Base-by-base conservation (phyloP, 1,140 invertebrate genomes). In the Drosophila nasuta region DNA sequence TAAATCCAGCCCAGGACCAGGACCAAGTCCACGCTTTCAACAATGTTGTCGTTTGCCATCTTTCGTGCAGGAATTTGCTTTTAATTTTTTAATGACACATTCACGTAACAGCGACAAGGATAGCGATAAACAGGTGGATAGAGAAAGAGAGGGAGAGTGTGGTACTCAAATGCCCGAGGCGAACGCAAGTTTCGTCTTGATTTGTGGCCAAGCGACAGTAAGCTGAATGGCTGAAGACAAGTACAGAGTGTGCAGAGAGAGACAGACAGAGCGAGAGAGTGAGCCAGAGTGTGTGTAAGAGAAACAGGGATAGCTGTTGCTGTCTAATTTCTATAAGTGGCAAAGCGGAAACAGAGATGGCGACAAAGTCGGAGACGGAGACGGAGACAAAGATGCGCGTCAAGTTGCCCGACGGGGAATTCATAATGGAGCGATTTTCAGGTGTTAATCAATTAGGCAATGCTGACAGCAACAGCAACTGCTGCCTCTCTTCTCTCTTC, bases 41-140 rank as follows among this genome's bases (percentile, higher is more conserved):
- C 81, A 83, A 74, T 85, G 81, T 86, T 82, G 79, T 77, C 51
- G 17, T 48, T 25, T 15, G 49, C n/a, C 64, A 35, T 46, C 43
- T 20, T 63, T 54, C 82, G 81, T 49, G 65, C 60, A 60, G 75
- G 63, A 75, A 81, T 81, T 85, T 68, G 70, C 82, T 79, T 87
- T 81, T 86, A 86, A 87, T 86, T 87, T 82, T 86, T 87, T 86
- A 86, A 86, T 86, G 82, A 81, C 82, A 72, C 79, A 78, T 77
- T 86, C 10, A 38, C 35, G 35, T 10, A 75, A 76, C 77, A 73
- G 67, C 57, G 20, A 8, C 4, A 35, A 30, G 5, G 33, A 5
- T 20, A 60, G 56, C 43, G 48, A 60, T 20, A 35, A n/a, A 15
- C 6, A 35, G 38, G 28, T 25, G 20, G 20, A 3, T 3, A 25